These are phyloP conservation scores for Argynnis bischoffii DNA, from an alignment of 2,888 invertebrate species.

Conservation along the genomic window DNA sequence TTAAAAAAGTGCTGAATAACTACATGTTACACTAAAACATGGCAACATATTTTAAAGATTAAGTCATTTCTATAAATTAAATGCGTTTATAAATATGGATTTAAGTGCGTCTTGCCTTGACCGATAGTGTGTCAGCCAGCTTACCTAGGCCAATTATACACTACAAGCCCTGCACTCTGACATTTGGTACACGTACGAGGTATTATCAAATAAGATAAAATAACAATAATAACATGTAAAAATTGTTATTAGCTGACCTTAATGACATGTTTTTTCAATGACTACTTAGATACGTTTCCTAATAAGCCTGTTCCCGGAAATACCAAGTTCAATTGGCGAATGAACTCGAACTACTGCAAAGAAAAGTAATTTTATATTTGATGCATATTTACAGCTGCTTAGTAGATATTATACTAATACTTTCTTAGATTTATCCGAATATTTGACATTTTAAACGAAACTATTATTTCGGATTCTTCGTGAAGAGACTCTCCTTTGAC, in stretches of 20 bases:
- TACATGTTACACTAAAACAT: neutral
- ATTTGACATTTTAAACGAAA: too few relatives aligned
- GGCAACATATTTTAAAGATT: slow-evolving; percentile 20
- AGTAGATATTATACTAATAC: too few relatives aligned
- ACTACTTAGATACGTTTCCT: slow-evolving; percentile 7
- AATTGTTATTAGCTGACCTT: too few relatives aligned
- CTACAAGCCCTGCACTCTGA: slow-evolving; percentile 36
- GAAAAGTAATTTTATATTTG: slow-evolving; percentile 9
- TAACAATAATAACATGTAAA: slow-evolving; percentile 31
- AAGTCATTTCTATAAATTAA: slow-evolving; percentile 26
- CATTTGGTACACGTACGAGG: slow-evolving; percentile 34
- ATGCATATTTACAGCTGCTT: neutral
- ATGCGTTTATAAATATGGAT: slow-evolving; percentile 26
- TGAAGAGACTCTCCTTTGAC: too few relatives aligned
- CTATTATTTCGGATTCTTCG: too few relatives aligned
- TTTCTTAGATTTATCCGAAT: too few relatives aligned
- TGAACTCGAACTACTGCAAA: slow-evolving; percentile 17
- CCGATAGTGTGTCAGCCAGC: slow-evolving; percentile 35
- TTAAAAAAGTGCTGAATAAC: too few relatives aligned
- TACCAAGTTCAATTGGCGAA: slow-evolving; percentile 14
- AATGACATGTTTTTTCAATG: neutral
- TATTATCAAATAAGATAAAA: slow-evolving; percentile 20
- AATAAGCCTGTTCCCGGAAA: slow-evolving; percentile 12
- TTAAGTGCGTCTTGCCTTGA: slow-evolving; percentile 33
- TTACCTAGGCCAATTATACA: slow-evolving; percentile 37